Conservation (phyloP, 1,140 invertebrate species). For the Nebria ingens region DNA sequence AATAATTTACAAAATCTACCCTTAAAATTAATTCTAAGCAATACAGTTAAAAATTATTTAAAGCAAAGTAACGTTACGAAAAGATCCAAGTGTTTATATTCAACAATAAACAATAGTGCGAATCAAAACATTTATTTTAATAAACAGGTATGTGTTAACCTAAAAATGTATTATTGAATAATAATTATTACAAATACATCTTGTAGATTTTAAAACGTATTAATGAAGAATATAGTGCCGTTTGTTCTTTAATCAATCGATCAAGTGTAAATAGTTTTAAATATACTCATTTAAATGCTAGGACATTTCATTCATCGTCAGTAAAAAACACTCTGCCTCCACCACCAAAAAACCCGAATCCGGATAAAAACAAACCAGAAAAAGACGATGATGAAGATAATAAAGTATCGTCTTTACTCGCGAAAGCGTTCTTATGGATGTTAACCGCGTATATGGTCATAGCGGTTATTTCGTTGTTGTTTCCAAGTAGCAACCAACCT, state of each 20-base stretch:
- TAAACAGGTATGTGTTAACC: too few relatives aligned
- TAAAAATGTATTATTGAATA: too few relatives aligned
- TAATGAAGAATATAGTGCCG: constrained; percentile 37
- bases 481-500: constrained; percentile 59
- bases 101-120: not conserved
- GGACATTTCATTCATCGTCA: constrained; percentile 20
- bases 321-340: constrained; percentile 24
- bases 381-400: constrained; percentile 49
- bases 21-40: not conserved
- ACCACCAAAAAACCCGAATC: constrained; percentile 35
- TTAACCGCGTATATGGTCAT: constrained; percentile 61
- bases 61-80: not conserved
- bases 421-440: constrained; percentile 67
- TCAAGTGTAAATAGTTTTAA: constrained; percentile 33
- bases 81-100: not conserved
- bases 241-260: constrained; percentile 30
- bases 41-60: constrained; percentile 6
- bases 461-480: constrained; percentile 54
- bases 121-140: too few relatives aligned
- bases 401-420: constrained; percentile 54
- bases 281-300: constrained; percentile 22
- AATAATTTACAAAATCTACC: not conserved
- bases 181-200: too few relatives aligned
- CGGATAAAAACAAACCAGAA: constrained; percentile 24
- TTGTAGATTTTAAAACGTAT: constrained; percentile 26